Conservation (phyloP, 2,113 vertebrate genomes). For the Saccopteryx leptura region DNA sequence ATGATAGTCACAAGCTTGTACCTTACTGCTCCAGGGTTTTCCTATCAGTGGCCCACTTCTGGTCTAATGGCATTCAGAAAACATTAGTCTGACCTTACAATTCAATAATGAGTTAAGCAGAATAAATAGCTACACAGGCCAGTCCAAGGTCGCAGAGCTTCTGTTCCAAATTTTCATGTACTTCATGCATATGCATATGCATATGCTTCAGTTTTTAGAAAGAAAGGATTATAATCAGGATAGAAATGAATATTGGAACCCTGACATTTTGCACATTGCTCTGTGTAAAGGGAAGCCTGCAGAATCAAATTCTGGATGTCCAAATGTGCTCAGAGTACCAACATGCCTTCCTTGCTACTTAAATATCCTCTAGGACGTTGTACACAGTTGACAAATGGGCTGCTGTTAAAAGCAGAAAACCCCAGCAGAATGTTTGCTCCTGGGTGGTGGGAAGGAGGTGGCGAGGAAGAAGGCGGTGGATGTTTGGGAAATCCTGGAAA, state of each 20-base stretch:
- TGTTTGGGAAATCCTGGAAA: conserved; percentile 68
- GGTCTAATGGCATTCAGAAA: conserved; percentile 80
- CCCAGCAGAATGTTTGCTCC: conserved; percentile 70
- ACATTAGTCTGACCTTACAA: conserved; percentile 87
- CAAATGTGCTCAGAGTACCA: conserved; percentile 85
- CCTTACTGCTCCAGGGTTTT: conserved; percentile 77
- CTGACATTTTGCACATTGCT: conserved; percentile 87
- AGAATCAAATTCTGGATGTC: conserved; percentile 86
- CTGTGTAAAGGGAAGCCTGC: conserved; percentile 84
- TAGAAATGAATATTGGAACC: conserved; percentile 87
- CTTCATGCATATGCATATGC: conserved; percentile 86
- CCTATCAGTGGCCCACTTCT: conserved; percentile 76
- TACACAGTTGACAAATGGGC: conserved; percentile 75
- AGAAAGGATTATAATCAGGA: conserved; percentile 88
- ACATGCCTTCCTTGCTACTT: conserved; percentile 77
- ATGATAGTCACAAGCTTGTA: conserved; percentile 79
- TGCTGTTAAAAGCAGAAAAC: conserved; percentile 69
- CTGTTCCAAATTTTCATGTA: conserved; percentile 87
- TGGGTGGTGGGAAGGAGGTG: background rate
- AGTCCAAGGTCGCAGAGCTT: conserved; percentile 87
- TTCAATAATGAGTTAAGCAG: conserved; percentile 86
- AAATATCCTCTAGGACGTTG: conserved; percentile 78
- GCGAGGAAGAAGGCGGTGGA: background rate
- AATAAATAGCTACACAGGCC: conserved; percentile 88
- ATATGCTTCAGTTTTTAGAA: conserved; percentile 86